Evolutionary conservation across 2,888 invertebrate species (phyloP).

Genomic region (Calameuta idolon): DNA sequence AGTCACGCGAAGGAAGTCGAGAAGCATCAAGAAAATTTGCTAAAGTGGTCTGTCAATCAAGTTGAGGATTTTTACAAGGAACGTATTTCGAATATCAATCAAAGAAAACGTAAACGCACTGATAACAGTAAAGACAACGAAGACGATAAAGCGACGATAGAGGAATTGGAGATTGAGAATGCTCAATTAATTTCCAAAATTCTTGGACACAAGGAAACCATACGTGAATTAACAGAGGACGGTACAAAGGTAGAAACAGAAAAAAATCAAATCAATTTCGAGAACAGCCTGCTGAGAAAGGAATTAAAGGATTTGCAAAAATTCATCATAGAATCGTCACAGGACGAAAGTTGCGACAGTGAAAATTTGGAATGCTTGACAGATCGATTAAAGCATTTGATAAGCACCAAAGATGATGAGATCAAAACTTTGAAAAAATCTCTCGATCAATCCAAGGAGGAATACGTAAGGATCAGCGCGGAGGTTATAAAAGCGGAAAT

Average conservation of each 20-base stretch:
- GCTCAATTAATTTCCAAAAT: constrained; percentile 34
- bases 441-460: constrained; percentile 23
- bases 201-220: constrained; percentile 31
- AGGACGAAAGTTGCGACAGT: constrained; percentile 16
- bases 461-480: constrained; percentile 6
- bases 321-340: constrained; percentile 2
- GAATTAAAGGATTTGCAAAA: constrained; percentile 39
- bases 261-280: constrained; percentile 43
- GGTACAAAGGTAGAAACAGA: constrained; percentile 38
- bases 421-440: constrained; percentile 23
- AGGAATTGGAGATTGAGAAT: constrained; percentile 42
- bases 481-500: constrained; percentile 13
- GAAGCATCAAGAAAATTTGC: constrained; percentile 40
- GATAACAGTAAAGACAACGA: constrained; percentile 38
- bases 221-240: constrained; percentile 40
- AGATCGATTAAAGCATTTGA: constrained; percentile 28
- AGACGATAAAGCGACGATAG: constrained; percentile 26
- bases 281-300: constrained; percentile 29
- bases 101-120: constrained; percentile 41
- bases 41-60: constrained; percentile 48
- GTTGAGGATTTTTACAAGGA: constrained; percentile 51
- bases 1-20: constrained; percentile 43
- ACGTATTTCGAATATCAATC: constrained; percentile 38
- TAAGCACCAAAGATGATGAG: constrained; percentile 26
- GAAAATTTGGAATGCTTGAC: constrained; percentile 17